phyloP scores from a whole-genome alignment of 2,113 vertebrate genomes.

The Mesembrinibis cayennensis region DNA sequence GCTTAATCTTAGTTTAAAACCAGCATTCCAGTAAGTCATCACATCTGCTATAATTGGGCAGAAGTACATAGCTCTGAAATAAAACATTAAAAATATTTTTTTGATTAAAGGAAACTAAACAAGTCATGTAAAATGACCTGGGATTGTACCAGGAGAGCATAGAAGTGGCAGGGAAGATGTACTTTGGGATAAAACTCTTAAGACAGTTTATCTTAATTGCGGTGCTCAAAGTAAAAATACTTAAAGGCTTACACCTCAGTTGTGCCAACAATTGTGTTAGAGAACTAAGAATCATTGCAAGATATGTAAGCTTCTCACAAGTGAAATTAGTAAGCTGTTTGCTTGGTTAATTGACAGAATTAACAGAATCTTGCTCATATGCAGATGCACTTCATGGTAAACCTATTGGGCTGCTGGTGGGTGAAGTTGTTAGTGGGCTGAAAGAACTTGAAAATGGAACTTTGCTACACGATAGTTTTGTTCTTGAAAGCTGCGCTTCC shows the following conservation, averaged over 20 bases:
- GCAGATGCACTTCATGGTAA: not conserved
- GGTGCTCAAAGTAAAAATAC: not conserved
- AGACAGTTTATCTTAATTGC: not conserved
- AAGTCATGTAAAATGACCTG: not conserved
- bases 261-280: not conserved
- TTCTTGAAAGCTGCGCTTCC: not conserved
- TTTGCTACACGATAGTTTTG: not conserved
- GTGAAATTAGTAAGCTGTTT: not conserved
- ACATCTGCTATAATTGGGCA: not conserved
- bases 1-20: not conserved
- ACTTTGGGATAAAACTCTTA: not conserved
- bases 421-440: not conserved
- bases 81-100: not conserved
- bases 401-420: not conserved
- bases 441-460: not conserved
- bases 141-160: not conserved
- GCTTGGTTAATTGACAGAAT: not conserved
- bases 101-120: not conserved
- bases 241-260: not conserved
- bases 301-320: not conserved
- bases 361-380: not conserved
- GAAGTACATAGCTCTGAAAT: not conserved
- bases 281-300: not conserved
- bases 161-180: not conserved
- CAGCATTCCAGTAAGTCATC: not conserved